Evolutionary conservation across 2,113 vertebrate species (phyloP), one percentile per base, ranked within the genome.

Genomic region (Nesoenas mayeri): DNA sequence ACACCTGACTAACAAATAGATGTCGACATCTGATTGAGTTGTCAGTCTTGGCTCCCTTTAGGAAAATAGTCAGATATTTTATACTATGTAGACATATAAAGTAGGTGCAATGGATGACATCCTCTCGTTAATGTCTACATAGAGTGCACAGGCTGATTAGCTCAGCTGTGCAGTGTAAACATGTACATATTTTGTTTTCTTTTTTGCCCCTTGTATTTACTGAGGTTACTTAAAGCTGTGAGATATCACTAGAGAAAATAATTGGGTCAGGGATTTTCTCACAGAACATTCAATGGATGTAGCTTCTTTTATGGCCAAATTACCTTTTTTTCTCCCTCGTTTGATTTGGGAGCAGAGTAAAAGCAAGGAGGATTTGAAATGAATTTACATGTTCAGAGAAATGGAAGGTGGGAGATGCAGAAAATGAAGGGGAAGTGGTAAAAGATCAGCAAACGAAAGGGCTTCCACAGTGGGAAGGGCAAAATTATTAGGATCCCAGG

Each of bases 401-500:
- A 72, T 3, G 20, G 44, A 69, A 62, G 42, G 54, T 19, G 10
- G 16, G 19, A 81, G 21, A 44, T 47, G n/a, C 11, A 71, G 17
- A 89, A 85, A 92, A 38, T n/a, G 9, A 73, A 88, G 28, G 13
- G 6, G 3, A 51, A 48, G 9, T 6, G 12, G 18, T 67, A 50
- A 79, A 79, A 77, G 6, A 14, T 2, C 44, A 67, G 4, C 31
- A 54, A 38, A 64, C 3, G 5, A 64, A 88, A 40, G 3, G 9
- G 7, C 2, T 82, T 61, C 24, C 21, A 17, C 11, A 20, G 1
- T 5, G 15, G 24, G 17, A 79, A 67, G 36, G 61, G 8, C 25
- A 61, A 16, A 2, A 40, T 29, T 8, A 15, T 10, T 0, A 0
- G 20, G 53, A 21, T 32, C 5, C 1, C 4, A 65, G 18, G 17